These are phyloP conservation scores for Elachura formosa DNA, from an alignment of 2,113 vertebrate genomes.

Conservation along the genomic window DNA sequence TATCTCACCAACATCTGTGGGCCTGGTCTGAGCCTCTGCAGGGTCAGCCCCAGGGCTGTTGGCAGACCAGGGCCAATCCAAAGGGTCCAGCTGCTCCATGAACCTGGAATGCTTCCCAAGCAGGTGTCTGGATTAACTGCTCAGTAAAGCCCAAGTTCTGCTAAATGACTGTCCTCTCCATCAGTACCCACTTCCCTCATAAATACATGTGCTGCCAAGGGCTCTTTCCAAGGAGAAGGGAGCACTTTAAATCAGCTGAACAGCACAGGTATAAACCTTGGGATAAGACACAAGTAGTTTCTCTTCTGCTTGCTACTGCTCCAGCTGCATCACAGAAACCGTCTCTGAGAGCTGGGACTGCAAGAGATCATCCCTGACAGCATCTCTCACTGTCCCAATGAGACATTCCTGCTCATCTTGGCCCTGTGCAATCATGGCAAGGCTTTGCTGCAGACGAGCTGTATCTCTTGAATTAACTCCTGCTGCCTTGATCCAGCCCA, in stretches of 20 bases:
- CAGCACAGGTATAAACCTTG: neutral
- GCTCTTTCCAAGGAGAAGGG: neutral
- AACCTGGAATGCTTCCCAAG: neutral
- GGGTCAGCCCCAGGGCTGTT: neutral
- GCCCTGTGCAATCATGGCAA: neutral
- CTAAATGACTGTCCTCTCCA: neutral
- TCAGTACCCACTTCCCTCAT: neutral
- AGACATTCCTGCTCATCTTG: neutral
- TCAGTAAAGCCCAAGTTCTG: neutral
- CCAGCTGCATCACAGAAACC: neutral
- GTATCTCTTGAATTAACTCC: neutral
- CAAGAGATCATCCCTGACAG: neutral
- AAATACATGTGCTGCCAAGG: neutral
- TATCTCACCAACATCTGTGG: neutral
- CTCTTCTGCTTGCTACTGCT: neutral
- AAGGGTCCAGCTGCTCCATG: neutral
- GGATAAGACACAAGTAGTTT: fast-evolving
- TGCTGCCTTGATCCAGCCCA: neutral
- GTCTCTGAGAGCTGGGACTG: fast-evolving
- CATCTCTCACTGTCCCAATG: neutral
- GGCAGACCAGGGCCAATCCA: neutral
- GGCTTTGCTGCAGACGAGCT: neutral
- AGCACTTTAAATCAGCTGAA: neutral
- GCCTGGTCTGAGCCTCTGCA: neutral
- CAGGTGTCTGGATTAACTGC: neutral